These are phyloP conservation scores for Gryon sp. DNA, from an alignment of 1,140 invertebrate species.

Conservation along the genomic window DNA sequence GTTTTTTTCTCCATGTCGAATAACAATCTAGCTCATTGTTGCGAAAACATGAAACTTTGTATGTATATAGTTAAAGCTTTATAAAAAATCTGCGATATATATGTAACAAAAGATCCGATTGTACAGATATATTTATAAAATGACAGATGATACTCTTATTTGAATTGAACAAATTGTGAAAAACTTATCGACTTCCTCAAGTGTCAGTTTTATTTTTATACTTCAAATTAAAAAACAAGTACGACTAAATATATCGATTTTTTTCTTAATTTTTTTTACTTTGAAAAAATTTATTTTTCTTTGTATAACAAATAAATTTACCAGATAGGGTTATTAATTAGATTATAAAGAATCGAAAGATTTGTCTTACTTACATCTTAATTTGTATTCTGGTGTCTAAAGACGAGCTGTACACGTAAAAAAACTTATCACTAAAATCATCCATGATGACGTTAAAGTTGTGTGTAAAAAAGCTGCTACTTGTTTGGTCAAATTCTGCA, in stretches of 20 bases:
- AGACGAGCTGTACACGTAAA: conserved; percentile 94
- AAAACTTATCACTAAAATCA: conserved; percentile 87
- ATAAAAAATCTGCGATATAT: too few species aligned
- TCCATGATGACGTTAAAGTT: conserved; percentile 78
- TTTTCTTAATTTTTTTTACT: conserved; percentile 3
- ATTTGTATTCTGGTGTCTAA: conserved; percentile 92
- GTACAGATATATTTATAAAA: too few species aligned
- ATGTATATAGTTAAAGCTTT: too few species aligned
- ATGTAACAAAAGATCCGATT: too few species aligned
- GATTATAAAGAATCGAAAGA: neutral
- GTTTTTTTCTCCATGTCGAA: neutral
- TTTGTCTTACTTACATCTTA: conserved; percentile 89
- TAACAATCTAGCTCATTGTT: conserved; percentile 5
- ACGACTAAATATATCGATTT: too few species aligned
- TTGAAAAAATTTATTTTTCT: neutral
- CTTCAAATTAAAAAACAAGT: conserved; percentile 13
- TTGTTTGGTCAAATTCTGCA: conserved; percentile 11
- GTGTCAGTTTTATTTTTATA: conserved; percentile 12
- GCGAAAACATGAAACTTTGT: neutral
- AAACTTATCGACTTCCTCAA: neutral
- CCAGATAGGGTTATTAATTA: too few species aligned
- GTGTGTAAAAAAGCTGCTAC: conserved; percentile 46
- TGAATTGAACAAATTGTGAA: neutral
- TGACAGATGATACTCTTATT: conserved; percentile 7
- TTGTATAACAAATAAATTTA: too few species aligned